A percentile compares a stretch with the other conserved stretches of the same genome.
Conservation (phyloP, 1,140 invertebrate species). For the Octopus bimaculoides region DNA sequence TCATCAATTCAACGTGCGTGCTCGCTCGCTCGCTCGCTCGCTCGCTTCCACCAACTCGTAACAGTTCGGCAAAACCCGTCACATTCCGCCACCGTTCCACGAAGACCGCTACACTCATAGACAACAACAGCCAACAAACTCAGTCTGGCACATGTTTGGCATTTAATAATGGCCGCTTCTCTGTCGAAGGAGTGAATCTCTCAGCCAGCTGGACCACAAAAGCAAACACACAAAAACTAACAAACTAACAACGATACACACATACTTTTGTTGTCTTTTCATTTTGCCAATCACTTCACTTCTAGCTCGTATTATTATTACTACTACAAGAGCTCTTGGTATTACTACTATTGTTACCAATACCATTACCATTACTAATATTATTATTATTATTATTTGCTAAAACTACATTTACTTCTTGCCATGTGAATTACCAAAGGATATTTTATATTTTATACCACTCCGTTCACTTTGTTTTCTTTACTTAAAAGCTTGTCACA, state of each 20-base stretch:
- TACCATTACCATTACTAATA: no score
- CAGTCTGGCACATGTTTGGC: slow-evolving; percentile 20
- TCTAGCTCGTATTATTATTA: background rate
- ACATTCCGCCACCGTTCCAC: slow-evolving; percentile 6
- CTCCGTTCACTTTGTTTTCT: background rate
- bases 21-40: slow-evolving; percentile 17
- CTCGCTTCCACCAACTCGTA: background rate
- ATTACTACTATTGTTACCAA: no score
- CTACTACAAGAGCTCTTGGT: no score
- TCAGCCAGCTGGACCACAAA: background rate
- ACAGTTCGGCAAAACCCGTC: slow-evolving; percentile 10
- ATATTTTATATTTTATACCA: background rate
- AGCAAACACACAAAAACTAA: no score
- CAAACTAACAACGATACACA: no score
- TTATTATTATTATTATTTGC: no score
- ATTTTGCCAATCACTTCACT: background rate
- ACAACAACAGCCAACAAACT: slow-evolving; percentile 24
- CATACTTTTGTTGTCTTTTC: background rate
- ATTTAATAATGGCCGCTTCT: background rate
- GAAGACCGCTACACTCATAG: slow-evolving; percentile 43
- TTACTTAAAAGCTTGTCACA: background rate
- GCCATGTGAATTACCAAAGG: background rate
- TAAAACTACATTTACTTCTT: background rate
- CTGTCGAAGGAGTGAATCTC: background rate
- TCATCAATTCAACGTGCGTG: background rate